Conservation (phyloP, 2,888 invertebrate species). For the Callimorpha dominula region DNA sequence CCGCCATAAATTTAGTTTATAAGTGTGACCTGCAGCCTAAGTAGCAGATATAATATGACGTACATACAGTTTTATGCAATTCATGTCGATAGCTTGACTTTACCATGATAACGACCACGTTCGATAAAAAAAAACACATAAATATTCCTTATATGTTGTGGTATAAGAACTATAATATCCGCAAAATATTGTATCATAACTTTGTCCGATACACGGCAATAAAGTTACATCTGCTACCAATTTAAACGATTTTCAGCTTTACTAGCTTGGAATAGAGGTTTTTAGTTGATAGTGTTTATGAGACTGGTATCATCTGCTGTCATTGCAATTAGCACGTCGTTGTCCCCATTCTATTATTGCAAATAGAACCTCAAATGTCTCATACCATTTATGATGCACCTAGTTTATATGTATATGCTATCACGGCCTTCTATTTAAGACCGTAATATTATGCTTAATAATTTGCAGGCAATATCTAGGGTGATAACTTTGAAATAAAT, state of each 20-base stretch:
- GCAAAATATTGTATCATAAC: slow-evolving; percentile 42
- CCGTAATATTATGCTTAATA: no score
- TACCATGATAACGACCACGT: slow-evolving; percentile 47
- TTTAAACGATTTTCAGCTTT: slow-evolving; percentile 28
- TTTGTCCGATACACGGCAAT: slow-evolving; percentile 49
- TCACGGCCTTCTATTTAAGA: background rate
- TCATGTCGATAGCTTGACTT: slow-evolving; percentile 30
- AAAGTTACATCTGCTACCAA: slow-evolving; percentile 29
- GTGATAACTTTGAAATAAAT: no score
- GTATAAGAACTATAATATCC: slow-evolving; percentile 11
- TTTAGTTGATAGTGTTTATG: slow-evolving; percentile 13
- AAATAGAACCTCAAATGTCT: slow-evolving; percentile 36
- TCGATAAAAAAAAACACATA: slow-evolving; percentile 40
- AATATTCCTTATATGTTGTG: slow-evolving; percentile 15
- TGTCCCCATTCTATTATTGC: slow-evolving; percentile 54
- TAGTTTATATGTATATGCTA: slow-evolving; percentile 31
- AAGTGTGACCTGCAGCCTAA: no score
- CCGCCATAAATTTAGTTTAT: background rate
- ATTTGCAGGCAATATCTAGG: no score
- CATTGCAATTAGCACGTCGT: slow-evolving; percentile 59
- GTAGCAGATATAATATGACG: background rate
- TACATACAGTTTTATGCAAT: slow-evolving; percentile 19
- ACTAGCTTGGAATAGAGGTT: background rate
- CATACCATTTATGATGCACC: slow-evolving; percentile 19
- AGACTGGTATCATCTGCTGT: slow-evolving; percentile 46